A percentile compares a stretch with the other conserved stretches of the same genome.
Evolutionary conservation across 37 sponge, comb jelly and placozoan genomes (phyloP).

Genomic region (Ephydatia muelleri): DNA sequence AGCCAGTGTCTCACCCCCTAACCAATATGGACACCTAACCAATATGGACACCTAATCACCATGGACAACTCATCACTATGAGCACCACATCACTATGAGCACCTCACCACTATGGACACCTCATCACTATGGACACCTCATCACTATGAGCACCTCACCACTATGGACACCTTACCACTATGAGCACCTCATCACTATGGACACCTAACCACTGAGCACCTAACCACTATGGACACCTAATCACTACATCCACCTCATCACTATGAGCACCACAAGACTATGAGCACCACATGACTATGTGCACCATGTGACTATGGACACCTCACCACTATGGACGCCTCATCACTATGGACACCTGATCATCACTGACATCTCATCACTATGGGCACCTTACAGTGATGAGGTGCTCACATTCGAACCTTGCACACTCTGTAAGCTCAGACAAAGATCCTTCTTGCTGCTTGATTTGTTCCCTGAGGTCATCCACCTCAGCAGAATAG

Average conservation of each 20-base stretch:
- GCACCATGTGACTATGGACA: not conserved
- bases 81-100: not conserved
- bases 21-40: not conserved
- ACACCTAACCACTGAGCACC: not conserved
- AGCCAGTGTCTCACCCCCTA: no score
- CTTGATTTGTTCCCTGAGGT: conserved; percentile 29
- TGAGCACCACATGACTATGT: not conserved
- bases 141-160: no score
- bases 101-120: not conserved
- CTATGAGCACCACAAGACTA: not conserved
- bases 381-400: not conserved
- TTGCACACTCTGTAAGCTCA: not conserved
- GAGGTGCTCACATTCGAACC: not conserved
- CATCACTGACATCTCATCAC: not conserved
- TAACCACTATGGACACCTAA: not conserved
- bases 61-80: not conserved
- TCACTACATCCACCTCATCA: not conserved
- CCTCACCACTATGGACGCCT: not conserved
- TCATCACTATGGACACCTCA: not conserved
- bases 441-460: conserved; percentile 28
- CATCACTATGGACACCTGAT: not conserved
- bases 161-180: not conserved
- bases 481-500: conserved; percentile 64
- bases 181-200: not conserved
- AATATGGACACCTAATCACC: not conserved